phyloP scores from a whole-genome alignment of 2,888 invertebrate genomes.

The Sisyra nigra region DNA sequence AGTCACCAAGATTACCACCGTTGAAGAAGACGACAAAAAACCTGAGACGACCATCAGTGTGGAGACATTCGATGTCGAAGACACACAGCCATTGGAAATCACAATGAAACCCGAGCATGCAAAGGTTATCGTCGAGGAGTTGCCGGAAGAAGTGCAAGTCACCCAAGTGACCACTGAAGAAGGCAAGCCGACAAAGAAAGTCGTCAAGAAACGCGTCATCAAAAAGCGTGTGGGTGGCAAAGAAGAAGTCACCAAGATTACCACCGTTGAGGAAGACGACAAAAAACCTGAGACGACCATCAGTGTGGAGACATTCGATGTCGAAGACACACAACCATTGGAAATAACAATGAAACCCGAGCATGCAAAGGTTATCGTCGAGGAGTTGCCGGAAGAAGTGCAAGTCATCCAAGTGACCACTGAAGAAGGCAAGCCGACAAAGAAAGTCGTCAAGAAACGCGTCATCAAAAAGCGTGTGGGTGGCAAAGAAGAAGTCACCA shows the following conservation, averaged over 20 bases:
- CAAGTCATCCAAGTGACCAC: constrained; percentile 18
- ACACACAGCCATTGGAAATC: constrained; percentile 9
- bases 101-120: neutral
- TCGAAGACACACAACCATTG: constrained; percentile 5
- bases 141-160: constrained; percentile 17
- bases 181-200: constrained; percentile 17
- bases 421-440: constrained; percentile 21
- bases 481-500: constrained; percentile 18
- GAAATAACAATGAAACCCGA: constrained; percentile 15
- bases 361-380: constrained; percentile 16
- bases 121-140: constrained; percentile 9
- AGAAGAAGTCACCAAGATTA: constrained; percentile 30
- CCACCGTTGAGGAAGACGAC: constrained; percentile 27
- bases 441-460: constrained; percentile 17
- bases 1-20: constrained; percentile 17
- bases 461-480: constrained; percentile 16
- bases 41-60: constrained; percentile 11
- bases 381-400: constrained; percentile 21
- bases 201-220: constrained; percentile 25
- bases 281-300: constrained; percentile 25
- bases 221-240: constrained; percentile 26
- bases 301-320: constrained; percentile 16
- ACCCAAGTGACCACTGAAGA: constrained; percentile 16
- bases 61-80: constrained; percentile 7
- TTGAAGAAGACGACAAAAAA: constrained; percentile 14